Percentiles rank a stretch among this genome's conserved stretches.
Evolutionary conservation across 2,888 invertebrate genomes (phyloP).

Genomic region (Trypoxylon attenuatum): DNA sequence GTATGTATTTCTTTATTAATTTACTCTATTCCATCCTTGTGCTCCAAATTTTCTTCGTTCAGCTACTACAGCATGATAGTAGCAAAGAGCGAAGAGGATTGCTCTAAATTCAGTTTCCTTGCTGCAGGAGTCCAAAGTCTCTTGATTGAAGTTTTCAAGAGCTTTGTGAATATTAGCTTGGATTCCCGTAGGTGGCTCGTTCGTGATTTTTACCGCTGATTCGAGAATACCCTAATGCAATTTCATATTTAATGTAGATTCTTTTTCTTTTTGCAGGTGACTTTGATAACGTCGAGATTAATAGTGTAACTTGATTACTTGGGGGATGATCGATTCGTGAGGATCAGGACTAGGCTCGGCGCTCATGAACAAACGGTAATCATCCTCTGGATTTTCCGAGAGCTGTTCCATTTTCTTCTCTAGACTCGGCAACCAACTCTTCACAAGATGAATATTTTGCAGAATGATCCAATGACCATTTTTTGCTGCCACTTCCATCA

Average conservation of each 20-base stretch:
- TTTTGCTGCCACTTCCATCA: constrained; percentile 88
- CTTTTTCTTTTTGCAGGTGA: too few species aligned
- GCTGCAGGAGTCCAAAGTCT: constrained; percentile 93
- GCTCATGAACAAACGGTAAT: constrained; percentile 84
- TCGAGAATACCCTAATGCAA: constrained; percentile 89
- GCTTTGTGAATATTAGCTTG: constrained; percentile 95
- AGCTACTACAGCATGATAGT: constrained; percentile 96
- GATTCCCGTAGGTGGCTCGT: constrained; percentile 97
- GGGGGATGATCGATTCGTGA: constrained; percentile 79
- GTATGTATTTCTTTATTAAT: not conserved
- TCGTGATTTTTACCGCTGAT: constrained; percentile 95
- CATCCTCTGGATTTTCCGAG: constrained; percentile 77
- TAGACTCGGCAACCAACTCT: constrained; percentile 89
- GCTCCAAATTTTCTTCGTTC: constrained; percentile 95
- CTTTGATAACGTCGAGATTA: too few species aligned
- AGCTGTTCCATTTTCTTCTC: constrained; percentile 94
- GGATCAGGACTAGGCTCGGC: constrained; percentile 90
- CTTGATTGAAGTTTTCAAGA: constrained; percentile 93
- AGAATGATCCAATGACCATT: constrained; percentile 95
- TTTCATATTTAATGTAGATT: not conserved
- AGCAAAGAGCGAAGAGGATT: constrained; percentile 91
- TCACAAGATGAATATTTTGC: constrained; percentile 94
- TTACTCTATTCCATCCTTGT: constrained; percentile 90
- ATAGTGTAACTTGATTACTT: too few species aligned
- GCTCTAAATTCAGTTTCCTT: constrained; percentile 96